Conservation (phyloP, 1,140 invertebrate genomes). For the Mya arenaria region DNA sequence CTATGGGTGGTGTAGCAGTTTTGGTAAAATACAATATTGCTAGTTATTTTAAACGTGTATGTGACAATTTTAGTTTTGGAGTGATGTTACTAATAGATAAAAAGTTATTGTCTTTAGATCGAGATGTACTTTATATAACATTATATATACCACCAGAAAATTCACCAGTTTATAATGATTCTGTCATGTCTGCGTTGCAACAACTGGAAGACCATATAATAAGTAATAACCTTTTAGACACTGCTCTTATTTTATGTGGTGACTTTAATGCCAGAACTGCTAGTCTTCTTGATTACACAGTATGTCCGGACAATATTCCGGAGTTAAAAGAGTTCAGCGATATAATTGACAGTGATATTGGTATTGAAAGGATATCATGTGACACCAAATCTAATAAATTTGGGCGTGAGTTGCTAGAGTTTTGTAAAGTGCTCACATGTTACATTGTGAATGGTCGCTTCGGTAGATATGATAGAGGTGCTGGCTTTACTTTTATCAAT, state of each 20-base stretch:
- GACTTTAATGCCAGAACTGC: not conserved
- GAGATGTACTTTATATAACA: constrained; percentile 20
- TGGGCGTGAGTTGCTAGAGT: no score
- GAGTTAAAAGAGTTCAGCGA: no score
- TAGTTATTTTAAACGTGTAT: not conserved
- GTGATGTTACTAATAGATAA: constrained; percentile 23
- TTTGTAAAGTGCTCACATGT: no score
- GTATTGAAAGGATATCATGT: no score
- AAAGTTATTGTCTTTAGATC: not conserved
- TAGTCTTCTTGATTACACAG: not conserved
- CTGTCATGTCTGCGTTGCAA: not conserved
- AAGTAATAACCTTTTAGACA: not conserved
- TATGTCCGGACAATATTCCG: no score
- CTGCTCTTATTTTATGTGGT: not conserved
- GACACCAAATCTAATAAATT: no score
- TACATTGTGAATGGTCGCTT: no score
- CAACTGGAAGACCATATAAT: not conserved
- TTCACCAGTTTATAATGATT: constrained; percentile 18
- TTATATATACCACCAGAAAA: constrained; percentile 14
- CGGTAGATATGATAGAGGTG: no score
- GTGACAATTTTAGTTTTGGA: constrained; percentile 24
- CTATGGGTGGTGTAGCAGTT: constrained; percentile 24
- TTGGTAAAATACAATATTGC: not conserved
- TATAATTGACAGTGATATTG: no score
- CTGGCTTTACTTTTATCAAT: no score